Base-by-base conservation (phyloP, 2,888 invertebrate species). In the Caradrina clavipalpis region DNA sequence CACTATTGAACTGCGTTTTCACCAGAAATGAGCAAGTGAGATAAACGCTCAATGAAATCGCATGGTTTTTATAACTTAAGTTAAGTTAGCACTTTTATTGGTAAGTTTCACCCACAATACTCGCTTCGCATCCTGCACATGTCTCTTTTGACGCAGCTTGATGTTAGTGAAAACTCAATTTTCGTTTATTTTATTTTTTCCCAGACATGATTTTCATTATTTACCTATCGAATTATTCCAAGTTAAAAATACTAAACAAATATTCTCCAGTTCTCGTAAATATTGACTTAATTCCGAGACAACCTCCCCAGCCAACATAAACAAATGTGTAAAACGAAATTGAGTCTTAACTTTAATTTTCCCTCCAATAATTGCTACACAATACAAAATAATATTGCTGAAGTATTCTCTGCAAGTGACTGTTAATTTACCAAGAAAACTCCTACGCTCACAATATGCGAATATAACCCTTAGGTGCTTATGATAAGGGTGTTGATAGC, bases 341-440 rank as follows among this genome's bases (percentile, higher is more conserved):
- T 78, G 74, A 76, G 67, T 69, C 74, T 83, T 66, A 79, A 81
- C 66, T 84, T 83, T 63, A 84, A 84, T 84, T 84, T 84, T 81
- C 82, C 60, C 70, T 72, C 67, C 85, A 88, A 86, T 88, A 89
- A 88, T 88, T 87, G 87, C 85, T 81, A 86, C 84, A 86, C 83
- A 86, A 88, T 88, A 87, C 88, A 87, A 89, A 86, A 85, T 77
- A 79, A 78, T 83, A 80, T 81, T 74, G 76, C 78, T 81, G 82
- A 86, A 87, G 86, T 87, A 85, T 84, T 82, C 86, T 84, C 89
- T 91, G 94, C 91, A 92, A 92, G 91, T 92, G 92, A 92, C 92
- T 92, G 84, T 83, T 86, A 80, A 75, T 71, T 83, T 74, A 83
- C 89, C 78, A 88, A 80, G 15, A 74, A 84, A 73, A 13, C 22